Evolutionary conservation across 2,113 vertebrate species (phyloP).

Genomic region (Syngnathus floridae): DNA sequence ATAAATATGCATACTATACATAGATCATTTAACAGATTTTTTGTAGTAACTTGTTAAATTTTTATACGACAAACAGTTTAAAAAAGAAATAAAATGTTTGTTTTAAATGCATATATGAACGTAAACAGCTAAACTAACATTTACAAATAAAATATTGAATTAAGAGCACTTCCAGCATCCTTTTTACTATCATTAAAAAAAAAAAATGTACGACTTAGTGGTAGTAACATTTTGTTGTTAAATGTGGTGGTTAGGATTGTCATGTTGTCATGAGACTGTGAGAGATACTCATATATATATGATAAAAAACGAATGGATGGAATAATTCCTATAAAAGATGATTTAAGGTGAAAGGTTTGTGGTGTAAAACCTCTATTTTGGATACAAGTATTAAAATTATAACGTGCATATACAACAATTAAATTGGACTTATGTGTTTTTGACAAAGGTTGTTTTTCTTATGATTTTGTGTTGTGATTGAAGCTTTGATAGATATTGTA

Average conservation of each 20-base stretch:
- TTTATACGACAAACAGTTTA: neutral
- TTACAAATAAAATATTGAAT: neutral
- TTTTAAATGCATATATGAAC: neutral
- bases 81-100: neutral
- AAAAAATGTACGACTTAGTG: neutral
- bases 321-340: constrained; percentile 83
- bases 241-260: neutral
- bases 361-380: constrained; percentile 91
- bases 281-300: constrained; percentile 71
- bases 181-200: neutral
- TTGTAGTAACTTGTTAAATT: neutral
- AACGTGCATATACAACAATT: constrained; percentile 62
- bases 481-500: constrained; percentile 86
- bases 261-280: neutral
- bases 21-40: neutral
- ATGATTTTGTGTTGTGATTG: constrained; percentile 82
- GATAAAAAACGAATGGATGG: constrained; percentile 81
- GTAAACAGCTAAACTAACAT: neutral
- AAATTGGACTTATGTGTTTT: constrained; percentile 84
- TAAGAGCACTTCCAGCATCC: neutral
- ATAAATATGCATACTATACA: neutral
- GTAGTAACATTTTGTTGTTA: neutral
- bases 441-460: constrained; percentile 92
- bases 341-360: constrained; percentile 76
- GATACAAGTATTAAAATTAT: constrained; percentile 75